A percentile compares a stretch with the other conserved stretches of the same genome.
Evolutionary conservation across 2,888 invertebrate genomes (phyloP).

Genomic region (Sisyra terminalis): DNA sequence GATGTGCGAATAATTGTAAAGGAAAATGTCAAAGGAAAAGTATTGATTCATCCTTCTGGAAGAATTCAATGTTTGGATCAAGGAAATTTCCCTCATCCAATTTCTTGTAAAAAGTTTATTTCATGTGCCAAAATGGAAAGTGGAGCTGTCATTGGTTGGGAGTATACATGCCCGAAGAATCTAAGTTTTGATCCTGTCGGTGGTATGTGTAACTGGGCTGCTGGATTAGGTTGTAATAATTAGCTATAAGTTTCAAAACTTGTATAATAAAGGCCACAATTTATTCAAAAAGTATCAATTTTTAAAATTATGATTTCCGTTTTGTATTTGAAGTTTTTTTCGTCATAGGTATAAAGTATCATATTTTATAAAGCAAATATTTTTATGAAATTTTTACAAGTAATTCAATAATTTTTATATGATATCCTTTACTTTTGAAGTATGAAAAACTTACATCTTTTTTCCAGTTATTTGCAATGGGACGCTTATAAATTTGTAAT

Average conservation of each 20-base stretch:
- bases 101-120: constrained; percentile 81
- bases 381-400: too few relatives aligned
- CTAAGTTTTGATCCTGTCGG: constrained; percentile 80
- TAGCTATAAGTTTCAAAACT: constrained; percentile 25
- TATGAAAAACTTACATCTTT: too few relatives aligned
- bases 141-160: constrained; percentile 65
- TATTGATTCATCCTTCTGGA: constrained; percentile 46
- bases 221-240: constrained; percentile 53
- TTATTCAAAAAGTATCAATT: too few relatives aligned
- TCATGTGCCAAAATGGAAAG: constrained; percentile 74
- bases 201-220: constrained; percentile 82
- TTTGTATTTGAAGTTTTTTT: too few relatives aligned
- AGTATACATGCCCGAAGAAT: constrained; percentile 74
- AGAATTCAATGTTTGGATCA: constrained; percentile 72
- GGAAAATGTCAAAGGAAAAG: constrained; percentile 37
- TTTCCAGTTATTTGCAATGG: too few relatives aligned
- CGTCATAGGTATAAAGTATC: too few relatives aligned
- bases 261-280: too few relatives aligned
- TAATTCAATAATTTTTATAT: too few relatives aligned
- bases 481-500: too few relatives aligned
- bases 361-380: too few relatives aligned
- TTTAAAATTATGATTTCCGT: too few relatives aligned
- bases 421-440: too few relatives aligned
- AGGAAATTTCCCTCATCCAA: constrained; percentile 83
- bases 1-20: constrained; percentile 39